Evolutionary conservation across 2,888 invertebrate species (phyloP).

Genomic region (Gerosis bhagava): DNA sequence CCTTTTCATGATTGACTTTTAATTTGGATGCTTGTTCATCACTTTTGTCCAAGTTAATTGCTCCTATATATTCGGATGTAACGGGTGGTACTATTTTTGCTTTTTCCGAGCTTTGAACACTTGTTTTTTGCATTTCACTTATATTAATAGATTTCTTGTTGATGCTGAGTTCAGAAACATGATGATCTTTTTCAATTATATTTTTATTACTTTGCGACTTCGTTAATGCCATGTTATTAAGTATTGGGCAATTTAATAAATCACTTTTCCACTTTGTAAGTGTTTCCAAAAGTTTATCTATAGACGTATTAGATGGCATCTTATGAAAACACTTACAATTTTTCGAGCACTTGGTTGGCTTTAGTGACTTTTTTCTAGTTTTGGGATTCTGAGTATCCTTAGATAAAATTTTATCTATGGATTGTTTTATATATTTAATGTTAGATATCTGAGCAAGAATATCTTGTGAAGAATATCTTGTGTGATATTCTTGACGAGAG

Average conservation of each 20-base stretch:
- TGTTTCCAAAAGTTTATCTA: constrained; percentile 57
- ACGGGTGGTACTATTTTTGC: too few species aligned
- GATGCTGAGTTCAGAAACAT: constrained; percentile 15
- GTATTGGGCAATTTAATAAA: constrained; percentile 12
- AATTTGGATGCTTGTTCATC: constrained; percentile 48
- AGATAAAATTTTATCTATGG: constrained; percentile 34
- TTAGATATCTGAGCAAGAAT: constrained; percentile 35
- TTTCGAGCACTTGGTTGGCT: constrained; percentile 43
- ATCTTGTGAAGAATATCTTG: constrained; percentile 35
- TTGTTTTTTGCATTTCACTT: not conserved
- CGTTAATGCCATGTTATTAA: not conserved
- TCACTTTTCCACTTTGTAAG: constrained; percentile 39
- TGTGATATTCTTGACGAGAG: constrained; percentile 35
- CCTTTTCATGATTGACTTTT: constrained; percentile 23
- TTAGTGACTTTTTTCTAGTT: constrained; percentile 23
- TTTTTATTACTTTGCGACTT: constrained; percentile 16
- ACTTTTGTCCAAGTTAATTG: constrained; percentile 61
- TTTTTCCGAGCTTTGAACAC: too few species aligned
- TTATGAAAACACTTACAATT: constrained; percentile 61
- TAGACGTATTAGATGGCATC: constrained; percentile 61
- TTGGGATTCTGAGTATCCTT: constrained; percentile 30
- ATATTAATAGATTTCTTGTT: constrained; percentile 12
- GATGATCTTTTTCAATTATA: constrained; percentile 21
- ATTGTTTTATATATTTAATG: constrained; percentile 48
- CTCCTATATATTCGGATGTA: constrained; percentile 62